Evolutionary conservation across 1,140 invertebrate species (phyloP), one percentile per base, ranked within the genome.

Genomic region (Panulirus ornatus): DNA sequence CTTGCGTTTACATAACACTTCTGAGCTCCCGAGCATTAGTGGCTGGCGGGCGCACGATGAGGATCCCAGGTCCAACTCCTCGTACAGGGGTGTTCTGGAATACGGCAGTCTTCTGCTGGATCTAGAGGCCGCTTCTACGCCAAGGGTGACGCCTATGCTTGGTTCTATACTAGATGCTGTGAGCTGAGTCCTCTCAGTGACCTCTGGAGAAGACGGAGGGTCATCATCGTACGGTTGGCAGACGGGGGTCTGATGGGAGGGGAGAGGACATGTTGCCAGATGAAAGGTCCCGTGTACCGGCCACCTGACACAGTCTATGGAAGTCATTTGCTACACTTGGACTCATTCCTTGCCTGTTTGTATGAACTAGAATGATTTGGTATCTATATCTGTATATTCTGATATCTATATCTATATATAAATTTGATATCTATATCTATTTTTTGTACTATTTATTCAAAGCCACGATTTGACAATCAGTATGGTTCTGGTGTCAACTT

Each of bases 131-230:
- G 75, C 75, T n/a, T 78, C 75, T 19, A 78, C 75, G 16, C 75
- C 36, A 22, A 78, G 75, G 75, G 75, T 78, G 40, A 78, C n/a
- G 75, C 75, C 40, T 40, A 38, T 14, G 36, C 73, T 76, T 16
- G 73, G 22, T 38, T 78, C 75, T 78, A 78, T 78, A 78, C 27
- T 78, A 78, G 75, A 78, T 78, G 75, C 16, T 78, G 75, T 78
- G 75, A 78, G 75, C 75, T 78, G 75, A 78, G 75, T 78, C 75
- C 75, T 78, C 75, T 78, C 75, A 78, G 75, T 47, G 75, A 78
- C 75, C 40, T 78, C 75, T 78, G 75, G 75, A 78, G 75, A 78
- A 47, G 75, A 78, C 40, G 75, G 40, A 78, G 75, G 75, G 44
- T 78, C 75, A 47, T 78, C 75, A 78, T 78, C 75, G 75, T 78